Percentiles rank a stretch among this genome's conserved stretches.
phyloP scores from a whole-genome alignment of 2,113 vertebrate genomes.

The Pygoscelis antarcticus region DNA sequence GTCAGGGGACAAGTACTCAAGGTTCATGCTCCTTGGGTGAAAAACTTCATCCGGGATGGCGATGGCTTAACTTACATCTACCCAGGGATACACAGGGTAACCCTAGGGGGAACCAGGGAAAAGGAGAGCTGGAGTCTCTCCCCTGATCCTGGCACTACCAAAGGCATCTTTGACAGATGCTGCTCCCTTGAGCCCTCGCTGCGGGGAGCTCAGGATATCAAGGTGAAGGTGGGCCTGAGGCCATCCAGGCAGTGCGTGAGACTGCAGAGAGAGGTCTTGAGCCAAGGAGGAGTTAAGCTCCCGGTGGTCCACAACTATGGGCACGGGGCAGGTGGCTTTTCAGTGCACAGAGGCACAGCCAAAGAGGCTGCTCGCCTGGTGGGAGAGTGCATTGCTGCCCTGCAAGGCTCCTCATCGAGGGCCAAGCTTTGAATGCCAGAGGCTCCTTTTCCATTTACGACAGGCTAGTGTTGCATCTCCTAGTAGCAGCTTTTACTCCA shows the following conservation, averaged over 20 bases:
- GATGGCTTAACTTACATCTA: constrained; percentile 86
- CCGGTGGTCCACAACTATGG: constrained; percentile 91
- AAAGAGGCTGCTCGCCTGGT: constrained; percentile 81
- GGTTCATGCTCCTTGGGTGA: constrained; percentile 89
- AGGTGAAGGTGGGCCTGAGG: constrained; percentile 84
- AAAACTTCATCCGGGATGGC: constrained; percentile 86
- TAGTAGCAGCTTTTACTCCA: neutral
- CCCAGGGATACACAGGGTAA: constrained; percentile 80
- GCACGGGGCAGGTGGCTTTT: constrained; percentile 85
- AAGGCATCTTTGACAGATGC: constrained; percentile 83
- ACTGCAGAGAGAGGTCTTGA: constrained; percentile 80
- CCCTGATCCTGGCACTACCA: constrained; percentile 69
- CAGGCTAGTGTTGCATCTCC: neutral
- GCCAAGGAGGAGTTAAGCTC: constrained; percentile 54
- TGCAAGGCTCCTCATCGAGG: neutral
- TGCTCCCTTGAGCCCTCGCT: constrained; percentile 85
- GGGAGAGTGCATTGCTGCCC: constrained; percentile 63
- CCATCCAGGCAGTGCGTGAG: constrained; percentile 77
- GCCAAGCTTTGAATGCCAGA: constrained; percentile 71
- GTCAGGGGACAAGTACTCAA: constrained; percentile 88
- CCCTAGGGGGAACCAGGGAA: constrained; percentile 87
- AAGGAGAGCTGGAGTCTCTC: constrained; percentile 77
- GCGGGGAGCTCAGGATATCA: constrained; percentile 51
- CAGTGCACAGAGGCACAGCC: constrained; percentile 86
- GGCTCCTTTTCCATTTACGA: neutral